Conservation (phyloP, 2,113 vertebrate species). For the Condylura cristata region DNA sequence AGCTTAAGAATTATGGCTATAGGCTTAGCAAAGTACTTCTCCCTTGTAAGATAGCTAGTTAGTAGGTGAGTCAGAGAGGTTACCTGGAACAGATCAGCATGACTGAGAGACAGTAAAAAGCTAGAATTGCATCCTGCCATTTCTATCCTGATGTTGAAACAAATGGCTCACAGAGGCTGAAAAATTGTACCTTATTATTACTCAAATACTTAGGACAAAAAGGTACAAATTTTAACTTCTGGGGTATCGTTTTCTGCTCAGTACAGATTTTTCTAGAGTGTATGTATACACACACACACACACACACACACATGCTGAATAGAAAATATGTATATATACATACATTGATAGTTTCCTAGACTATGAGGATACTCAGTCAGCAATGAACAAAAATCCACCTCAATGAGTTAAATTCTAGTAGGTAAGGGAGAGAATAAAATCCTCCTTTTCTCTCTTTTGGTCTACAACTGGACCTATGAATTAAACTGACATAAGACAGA, state of each 20-base stretch:
- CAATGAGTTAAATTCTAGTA: neutral
- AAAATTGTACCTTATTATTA: neutral
- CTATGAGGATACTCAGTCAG: neutral
- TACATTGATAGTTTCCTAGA: too few species aligned
- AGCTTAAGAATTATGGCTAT: neutral
- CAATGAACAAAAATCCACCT: neutral
- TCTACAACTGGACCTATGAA: neutral
- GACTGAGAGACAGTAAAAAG: neutral
- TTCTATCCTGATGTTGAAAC: neutral
- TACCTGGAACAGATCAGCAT: neutral
- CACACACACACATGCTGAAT: too few species aligned
- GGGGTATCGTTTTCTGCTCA: too few species aligned
- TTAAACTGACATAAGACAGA: neutral
- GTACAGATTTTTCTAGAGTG: too few species aligned
- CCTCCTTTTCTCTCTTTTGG: neutral
- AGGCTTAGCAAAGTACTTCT: neutral
- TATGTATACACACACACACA: too few species aligned
- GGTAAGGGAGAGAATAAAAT: neutral
- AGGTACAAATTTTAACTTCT: neutral
- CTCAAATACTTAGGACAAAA: neutral
- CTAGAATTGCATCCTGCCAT: neutral
- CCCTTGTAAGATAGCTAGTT: neutral
- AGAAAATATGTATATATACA: too few species aligned
- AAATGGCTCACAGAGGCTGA: neutral
- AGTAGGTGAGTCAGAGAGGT: neutral